Conservation (phyloP, 2,113 vertebrate species). For the Onychostoma macrolepis region DNA sequence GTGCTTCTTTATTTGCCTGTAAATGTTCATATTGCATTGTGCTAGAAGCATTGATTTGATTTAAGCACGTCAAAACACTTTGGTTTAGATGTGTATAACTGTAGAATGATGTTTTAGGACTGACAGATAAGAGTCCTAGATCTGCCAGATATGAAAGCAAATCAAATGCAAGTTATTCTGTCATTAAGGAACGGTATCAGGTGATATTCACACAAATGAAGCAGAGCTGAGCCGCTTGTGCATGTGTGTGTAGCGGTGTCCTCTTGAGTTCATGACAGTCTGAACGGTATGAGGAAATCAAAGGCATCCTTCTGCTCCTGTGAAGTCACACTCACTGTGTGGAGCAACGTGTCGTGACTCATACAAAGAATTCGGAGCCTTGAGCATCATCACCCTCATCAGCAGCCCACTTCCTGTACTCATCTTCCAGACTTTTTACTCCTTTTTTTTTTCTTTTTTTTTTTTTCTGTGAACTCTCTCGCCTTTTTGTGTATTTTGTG, state of each 20-base stretch:
- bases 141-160: not conserved
- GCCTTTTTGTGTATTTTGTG: not conserved
- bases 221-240: not conserved
- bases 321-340: not conserved
- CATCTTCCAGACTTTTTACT: slow-evolving; percentile 34
- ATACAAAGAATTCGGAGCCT: slow-evolving; percentile 69
- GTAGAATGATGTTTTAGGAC: not conserved
- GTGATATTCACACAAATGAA: not conserved
- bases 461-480: not conserved
- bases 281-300: slow-evolving; percentile 21
- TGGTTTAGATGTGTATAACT: not conserved
- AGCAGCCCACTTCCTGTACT: slow-evolving; percentile 45
- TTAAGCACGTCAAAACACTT: not conserved
- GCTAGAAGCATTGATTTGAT: not conserved
- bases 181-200: no score
- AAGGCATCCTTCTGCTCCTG: slow-evolving; percentile 5
- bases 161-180: not conserved
- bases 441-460: no score
- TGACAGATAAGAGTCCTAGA: not conserved
- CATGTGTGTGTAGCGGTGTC: not conserved
- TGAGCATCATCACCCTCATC: not conserved
- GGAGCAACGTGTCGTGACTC: slow-evolving; percentile 71
- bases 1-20: slow-evolving; percentile 37
- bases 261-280: not conserved
- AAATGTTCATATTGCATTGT: not conserved